Evolutionary conservation across 2,113 vertebrate species (phyloP).

Genomic region (Phodopus roborovskii): DNA sequence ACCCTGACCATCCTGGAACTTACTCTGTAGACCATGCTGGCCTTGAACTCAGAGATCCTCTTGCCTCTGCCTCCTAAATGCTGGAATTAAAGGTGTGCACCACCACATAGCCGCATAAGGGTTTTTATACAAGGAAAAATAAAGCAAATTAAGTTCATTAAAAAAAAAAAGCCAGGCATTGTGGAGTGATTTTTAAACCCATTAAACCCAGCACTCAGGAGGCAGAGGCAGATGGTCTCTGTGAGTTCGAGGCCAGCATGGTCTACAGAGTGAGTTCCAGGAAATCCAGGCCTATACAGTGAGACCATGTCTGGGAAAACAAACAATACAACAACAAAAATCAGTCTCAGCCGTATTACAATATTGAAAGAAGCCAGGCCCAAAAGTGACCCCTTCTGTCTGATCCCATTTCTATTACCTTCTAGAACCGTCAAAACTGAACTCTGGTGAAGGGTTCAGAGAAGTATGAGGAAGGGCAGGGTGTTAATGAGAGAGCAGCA

Average conservation of each 20-base stretch:
- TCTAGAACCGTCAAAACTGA: neutral
- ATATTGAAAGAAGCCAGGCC: neutral
- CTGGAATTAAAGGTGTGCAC: neutral
- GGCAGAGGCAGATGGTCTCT: neutral
- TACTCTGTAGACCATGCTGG: neutral
- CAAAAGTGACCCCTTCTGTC: rapidly evolving
- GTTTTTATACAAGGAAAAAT: neutral
- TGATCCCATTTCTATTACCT: neutral
- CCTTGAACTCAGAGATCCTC: neutral
- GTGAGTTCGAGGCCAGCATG: neutral
- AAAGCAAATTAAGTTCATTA: neutral
- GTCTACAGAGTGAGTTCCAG: neutral
- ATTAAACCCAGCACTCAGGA: neutral
- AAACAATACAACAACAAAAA: neutral
- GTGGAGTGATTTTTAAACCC: no score
- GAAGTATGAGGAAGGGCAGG: neutral
- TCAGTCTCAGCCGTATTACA: neutral
- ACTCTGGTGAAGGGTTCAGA: neutral
- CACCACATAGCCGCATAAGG: neutral
- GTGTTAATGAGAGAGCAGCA: neutral
- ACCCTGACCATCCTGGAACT: neutral
- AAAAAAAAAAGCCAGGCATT: no score
- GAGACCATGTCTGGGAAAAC: neutral
- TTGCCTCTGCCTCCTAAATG: neutral
- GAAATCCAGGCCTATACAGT: neutral